These are phyloP conservation scores for Acanthornis magna DNA, from an alignment of 2,797 vertebrate species.

Conservation along the genomic window DNA sequence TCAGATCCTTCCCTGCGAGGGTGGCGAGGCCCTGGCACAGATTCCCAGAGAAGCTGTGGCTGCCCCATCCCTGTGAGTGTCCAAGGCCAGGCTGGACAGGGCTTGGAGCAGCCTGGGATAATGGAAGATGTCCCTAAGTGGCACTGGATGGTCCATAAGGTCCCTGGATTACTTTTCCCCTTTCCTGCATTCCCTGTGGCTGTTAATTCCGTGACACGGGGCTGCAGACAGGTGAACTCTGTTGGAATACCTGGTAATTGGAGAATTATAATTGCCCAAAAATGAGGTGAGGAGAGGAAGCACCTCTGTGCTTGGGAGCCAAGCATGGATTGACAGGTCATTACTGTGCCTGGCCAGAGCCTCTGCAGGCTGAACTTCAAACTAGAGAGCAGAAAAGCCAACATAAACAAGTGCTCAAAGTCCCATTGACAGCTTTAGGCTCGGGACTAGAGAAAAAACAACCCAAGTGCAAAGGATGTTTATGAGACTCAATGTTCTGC, in stretches of 20 bases:
- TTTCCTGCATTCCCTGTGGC: background rate
- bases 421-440: slow-evolving; percentile 39
- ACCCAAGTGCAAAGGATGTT: slow-evolving; percentile 47
- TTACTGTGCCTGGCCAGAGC: background rate
- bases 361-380: background rate
- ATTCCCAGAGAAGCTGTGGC: background rate
- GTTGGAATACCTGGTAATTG: background rate
- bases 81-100: background rate
- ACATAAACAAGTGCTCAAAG: background rate
- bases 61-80: background rate
- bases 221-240: background rate
- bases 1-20: background rate
- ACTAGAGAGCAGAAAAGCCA: background rate
- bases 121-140: background rate
- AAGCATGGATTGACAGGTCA: background rate
- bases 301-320: accelerated
- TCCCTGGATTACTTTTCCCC: background rate
- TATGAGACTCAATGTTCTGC: slow-evolving; percentile 43
- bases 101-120: background rate
- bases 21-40: background rate
- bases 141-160: background rate
- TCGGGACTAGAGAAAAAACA: slow-evolving; percentile 5
- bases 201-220: background rate
- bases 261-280: background rate
- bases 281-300: background rate